Evolutionary conservation across 1,140 invertebrate genomes (phyloP).

Genomic region (Tenebrio molitor): DNA sequence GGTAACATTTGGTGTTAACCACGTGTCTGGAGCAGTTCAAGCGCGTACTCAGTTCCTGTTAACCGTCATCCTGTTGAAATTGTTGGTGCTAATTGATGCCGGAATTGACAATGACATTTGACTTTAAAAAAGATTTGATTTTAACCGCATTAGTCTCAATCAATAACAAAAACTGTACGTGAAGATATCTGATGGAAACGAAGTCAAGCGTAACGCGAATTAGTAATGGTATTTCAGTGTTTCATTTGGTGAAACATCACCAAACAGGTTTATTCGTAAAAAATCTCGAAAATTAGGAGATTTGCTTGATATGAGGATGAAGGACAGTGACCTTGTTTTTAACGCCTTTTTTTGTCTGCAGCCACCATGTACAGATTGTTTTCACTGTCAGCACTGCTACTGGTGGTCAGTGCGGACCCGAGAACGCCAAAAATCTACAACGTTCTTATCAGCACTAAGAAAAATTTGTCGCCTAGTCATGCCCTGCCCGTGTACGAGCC

Average conservation of each 20-base stretch:
- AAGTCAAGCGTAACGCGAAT: constrained; percentile 9
- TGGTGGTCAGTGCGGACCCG: constrained; percentile 16
- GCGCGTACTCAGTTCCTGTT: constrained; percentile 9
- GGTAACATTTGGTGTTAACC: too few relatives aligned
- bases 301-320: constrained; percentile 23
- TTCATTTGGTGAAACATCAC: constrained; percentile 5
- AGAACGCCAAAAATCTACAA: constrained; percentile 81
- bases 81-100: background rate
- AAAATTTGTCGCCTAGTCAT: constrained; percentile 80
- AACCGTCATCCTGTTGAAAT: constrained; percentile 11
- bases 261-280: constrained; percentile 16
- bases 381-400: constrained; percentile 37
- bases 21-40: too few relatives aligned
- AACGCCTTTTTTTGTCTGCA: constrained; percentile 42
- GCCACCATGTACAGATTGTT: constrained; percentile 45
- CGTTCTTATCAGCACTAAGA: constrained; percentile 80
- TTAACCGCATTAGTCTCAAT: constrained; percentile 13
- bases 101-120: constrained; percentile 22
- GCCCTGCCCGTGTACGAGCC: constrained; percentile 81
- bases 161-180: background rate
- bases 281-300: constrained; percentile 17
- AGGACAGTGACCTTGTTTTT: constrained; percentile 20
- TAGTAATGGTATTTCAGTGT: constrained; percentile 9
- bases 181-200: background rate
- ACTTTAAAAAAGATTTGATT: background rate